phyloP scores from a whole-genome alignment of 2,113 vertebrate species.

The Perca fluviatilis region DNA sequence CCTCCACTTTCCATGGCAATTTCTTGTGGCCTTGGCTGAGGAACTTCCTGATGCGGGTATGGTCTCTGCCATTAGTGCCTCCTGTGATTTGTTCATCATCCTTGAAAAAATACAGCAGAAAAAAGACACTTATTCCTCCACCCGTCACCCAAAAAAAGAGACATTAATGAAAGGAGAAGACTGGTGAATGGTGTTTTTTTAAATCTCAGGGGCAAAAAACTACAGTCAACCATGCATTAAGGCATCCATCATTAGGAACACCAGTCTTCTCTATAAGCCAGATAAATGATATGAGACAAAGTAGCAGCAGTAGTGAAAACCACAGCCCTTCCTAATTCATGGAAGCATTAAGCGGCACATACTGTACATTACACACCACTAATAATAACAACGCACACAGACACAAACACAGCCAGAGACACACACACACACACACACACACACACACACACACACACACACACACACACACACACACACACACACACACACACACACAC shows the following conservation, averaged over 20 bases:
- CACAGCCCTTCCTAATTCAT: conserved; percentile 6
- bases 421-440: conserved; percentile 25
- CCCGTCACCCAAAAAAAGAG: background rate
- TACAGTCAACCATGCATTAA: background rate
- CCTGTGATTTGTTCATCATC: conserved; percentile 80
- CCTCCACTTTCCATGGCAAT: conserved; percentile 86
- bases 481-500: conserved; percentile 19
- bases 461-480: conserved; percentile 7
- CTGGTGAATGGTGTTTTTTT: background rate
- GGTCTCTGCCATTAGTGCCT: conserved; percentile 66
- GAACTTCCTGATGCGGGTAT: conserved; percentile 76
- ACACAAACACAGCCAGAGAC: background rate
- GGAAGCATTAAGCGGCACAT: background rate
- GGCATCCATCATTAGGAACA: conserved; percentile 4
- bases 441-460: background rate
- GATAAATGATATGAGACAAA: conserved; percentile 32
- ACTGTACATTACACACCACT: conserved; percentile 1
- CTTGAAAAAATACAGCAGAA: conserved; percentile 58
- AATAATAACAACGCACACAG: background rate
- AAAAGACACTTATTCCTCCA: conserved; percentile 18
- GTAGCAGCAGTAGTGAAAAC: conserved; percentile 10
- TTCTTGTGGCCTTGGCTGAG: conserved; percentile 82
- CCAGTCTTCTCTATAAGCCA: conserved; percentile 11
- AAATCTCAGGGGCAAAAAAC: background rate
- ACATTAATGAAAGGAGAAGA: background rate